Evolutionary conservation across 2,888 invertebrate species (phyloP).

Genomic region (Drosophila melanocephala): DNA sequence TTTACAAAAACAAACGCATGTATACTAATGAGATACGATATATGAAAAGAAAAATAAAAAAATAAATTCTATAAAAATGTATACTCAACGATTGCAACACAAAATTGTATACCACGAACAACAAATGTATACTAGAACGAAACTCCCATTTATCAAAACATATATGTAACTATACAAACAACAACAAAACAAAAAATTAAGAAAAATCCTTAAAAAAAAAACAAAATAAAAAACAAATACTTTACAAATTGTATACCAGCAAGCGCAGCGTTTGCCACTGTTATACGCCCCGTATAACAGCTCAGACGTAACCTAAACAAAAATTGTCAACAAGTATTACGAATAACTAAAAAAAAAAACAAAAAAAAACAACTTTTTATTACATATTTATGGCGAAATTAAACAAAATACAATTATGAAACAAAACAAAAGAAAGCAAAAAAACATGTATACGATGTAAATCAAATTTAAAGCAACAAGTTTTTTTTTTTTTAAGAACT

Average conservation of each 20-base stretch:
- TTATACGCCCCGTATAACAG: constrained; percentile 52
- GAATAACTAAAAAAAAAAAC: constrained; percentile 18
- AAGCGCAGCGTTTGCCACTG: constrained; percentile 35
- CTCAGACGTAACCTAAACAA: constrained; percentile 13
- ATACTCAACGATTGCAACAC: constrained; percentile 39
- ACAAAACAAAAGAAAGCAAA: constrained; percentile 14
- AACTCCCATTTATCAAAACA: constrained; percentile 59
- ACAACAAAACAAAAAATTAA: constrained; percentile 14
- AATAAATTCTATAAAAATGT: constrained; percentile 27
- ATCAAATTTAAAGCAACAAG: constrained; percentile 58
- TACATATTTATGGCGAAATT: constrained; percentile 57
- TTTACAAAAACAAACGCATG: constrained; percentile 50
- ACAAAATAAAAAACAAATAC: constrained; percentile 11
- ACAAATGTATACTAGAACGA: constrained; percentile 62
- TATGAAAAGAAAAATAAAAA: constrained; percentile 11
- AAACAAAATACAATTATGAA: constrained; percentile 25
- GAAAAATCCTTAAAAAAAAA: constrained; percentile 3
- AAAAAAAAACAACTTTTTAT: constrained; percentile 38
- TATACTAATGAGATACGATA: constrained; percentile 59
- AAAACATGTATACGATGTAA: constrained; percentile 70
- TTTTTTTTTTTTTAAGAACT: constrained; percentile 19
- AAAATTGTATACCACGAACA: constrained; percentile 45
- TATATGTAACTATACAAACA: constrained; percentile 25
- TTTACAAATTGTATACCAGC: constrained; percentile 58
- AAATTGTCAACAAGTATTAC: constrained; percentile 60